Base-by-base conservation (phyloP, 2,888 invertebrate species). In the Drosophila gaucha region DNA sequence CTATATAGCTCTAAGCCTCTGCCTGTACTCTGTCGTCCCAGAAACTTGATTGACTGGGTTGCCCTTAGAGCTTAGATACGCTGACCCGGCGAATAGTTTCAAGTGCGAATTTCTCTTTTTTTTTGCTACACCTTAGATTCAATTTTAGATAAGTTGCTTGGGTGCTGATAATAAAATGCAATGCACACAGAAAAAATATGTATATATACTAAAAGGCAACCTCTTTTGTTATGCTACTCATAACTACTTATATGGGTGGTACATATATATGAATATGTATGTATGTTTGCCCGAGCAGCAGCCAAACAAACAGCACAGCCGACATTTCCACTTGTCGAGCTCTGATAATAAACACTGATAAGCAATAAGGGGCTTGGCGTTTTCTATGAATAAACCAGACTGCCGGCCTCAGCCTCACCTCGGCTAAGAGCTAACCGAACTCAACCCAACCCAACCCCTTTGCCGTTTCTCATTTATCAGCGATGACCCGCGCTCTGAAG, bases 161-260 rank as follows among this genome's bases (percentile, higher is more conserved):
- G 78, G 75, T 46, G 84, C 66, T 86, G 86, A 67, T 86, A 76
- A 86, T 67, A 88, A 72, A 83, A 68, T 75, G 80, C 84, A 79
- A 54, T 67, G 80, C 76, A 88, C 86, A 85, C 56, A 43, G 38
- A 24, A 10, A 24, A 24, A 33, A 49, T 24, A 16, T 35, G 12
- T 49, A 16, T 47, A 10, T 14, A 10, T 30, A 20, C 6, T 18
- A 28, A 6, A 12, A 14, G 28, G 18, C 33, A 62, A 57, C 54
- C 62, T 57, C 54, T 18, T 58, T 78, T 74, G 74, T 78, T 86
- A 78, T 66, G 74, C 50, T 50, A 73, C 63, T 55, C 77, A 78
- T 62, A 44, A 44, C 30, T 30, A 18, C 30, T 12, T 6, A 12
- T 16, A 18, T 14, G 30, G 28, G 28, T n/a, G 30, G 18, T 12